Base-by-base conservation (phyloP, 2,113 vertebrate genomes). In the Hydropotes inermis region DNA sequence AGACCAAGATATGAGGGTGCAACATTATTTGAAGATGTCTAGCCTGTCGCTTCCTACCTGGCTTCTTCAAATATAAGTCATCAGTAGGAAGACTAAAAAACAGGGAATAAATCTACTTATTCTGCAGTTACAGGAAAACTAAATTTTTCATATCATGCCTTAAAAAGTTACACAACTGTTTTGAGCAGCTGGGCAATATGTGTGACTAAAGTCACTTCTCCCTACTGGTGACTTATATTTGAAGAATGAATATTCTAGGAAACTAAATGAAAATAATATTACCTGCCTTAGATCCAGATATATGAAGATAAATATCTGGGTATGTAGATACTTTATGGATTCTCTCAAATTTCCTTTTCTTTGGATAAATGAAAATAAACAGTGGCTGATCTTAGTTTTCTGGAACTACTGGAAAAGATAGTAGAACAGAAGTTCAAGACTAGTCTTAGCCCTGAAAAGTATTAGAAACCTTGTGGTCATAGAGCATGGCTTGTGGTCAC, bases 221-320 rank as follows among this genome's bases (percentile, higher is more conserved):
- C 28, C 58, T 61, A 30, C 27, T 61, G 58, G 58, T 30, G 28
- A 61, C 28, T 30, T 61, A 61, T 15, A 61, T 61, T 28, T 61
- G 58, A 61, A 30, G 58, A 61, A 61, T 15, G 76, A 96, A 4
- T 15, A 1, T 86, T 92, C 16, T 91, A 30, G 87, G 54, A 94
- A 87, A 96, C 33, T 85, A 84, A 64, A 50, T 96, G 61, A 86
- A 91, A 97, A 90, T 2, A 91, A 1, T 81, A n/a, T 87, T 85
- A 36, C n/a, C 61, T 39, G 16, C 74, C 7, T 83, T 76, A 87
- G 4, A 57, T 17, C 83, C 25, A 94, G 30, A 87, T 93, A 30
- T n/a, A 47, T 96, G 50, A 89, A 91, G 19, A n/a, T 86, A 70
- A 83, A 87, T 60, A 39, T 92, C 6, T 84, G 25, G 15, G 7